phyloP scores from a whole-genome alignment of 2,888 invertebrate genomes.

The Biston stratarius region DNA sequence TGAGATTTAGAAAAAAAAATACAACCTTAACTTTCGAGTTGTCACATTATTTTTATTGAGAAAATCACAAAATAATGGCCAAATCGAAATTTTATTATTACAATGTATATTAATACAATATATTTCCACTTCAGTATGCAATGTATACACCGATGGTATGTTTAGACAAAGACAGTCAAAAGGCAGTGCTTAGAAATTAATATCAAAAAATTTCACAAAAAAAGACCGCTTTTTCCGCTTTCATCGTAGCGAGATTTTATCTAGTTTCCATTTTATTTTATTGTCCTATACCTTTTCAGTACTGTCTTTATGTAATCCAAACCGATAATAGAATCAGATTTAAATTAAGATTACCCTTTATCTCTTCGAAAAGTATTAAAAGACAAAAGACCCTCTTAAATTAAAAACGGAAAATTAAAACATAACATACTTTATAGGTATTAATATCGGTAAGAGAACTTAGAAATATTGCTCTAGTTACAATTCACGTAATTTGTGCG shows the following conservation, averaged over 20 bases:
- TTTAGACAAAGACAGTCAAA: constrained; percentile 19
- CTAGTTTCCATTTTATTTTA: neutral
- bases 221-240: neutral
- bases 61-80: neutral
- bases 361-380: constrained; percentile 13
- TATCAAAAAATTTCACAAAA: neutral
- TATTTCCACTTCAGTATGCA: neutral
- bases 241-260: neutral
- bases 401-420: constrained; percentile 16
- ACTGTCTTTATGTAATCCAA: constrained; percentile 20
- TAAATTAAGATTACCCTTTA: constrained; percentile 33
- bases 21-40: constrained; percentile 25
- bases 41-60: constrained; percentile 24
- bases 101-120: neutral
- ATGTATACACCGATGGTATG: constrained; percentile 4
- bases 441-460: constrained; percentile 12
- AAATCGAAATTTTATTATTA: no score
- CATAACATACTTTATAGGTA: constrained; percentile 5
- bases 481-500: constrained; percentile 38
- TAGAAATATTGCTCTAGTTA: constrained; percentile 49
- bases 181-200: constrained; percentile 2
- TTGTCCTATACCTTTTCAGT: constrained; percentile 7
- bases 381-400: constrained; percentile 31
- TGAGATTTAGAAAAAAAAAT: constrained; percentile 72
- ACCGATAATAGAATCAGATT: constrained; percentile 27